Evolutionary conservation across 2,888 invertebrate genomes (phyloP).

Genomic region (Nasonia oneida): DNA sequence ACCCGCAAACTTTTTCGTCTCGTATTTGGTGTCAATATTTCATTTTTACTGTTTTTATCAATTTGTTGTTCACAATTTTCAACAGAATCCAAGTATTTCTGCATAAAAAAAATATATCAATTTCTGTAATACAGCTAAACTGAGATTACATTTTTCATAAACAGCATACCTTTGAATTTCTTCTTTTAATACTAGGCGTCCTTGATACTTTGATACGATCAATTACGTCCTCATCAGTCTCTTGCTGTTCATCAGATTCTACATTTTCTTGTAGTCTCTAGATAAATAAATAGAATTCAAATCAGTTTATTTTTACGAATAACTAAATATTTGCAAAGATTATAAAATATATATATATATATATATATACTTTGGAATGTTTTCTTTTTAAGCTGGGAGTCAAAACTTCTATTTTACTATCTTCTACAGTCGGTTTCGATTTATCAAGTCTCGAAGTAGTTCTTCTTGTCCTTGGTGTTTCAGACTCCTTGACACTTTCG

Average conservation of each 20-base stretch:
- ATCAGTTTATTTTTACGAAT: neutral
- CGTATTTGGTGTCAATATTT: slow-evolving; percentile 38
- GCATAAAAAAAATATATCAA: neutral
- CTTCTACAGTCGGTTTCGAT: neutral
- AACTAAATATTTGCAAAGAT: neutral
- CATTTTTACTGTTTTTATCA: slow-evolving; percentile 9
- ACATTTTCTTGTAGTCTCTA: slow-evolving; percentile 43
- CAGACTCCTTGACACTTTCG: neutral
- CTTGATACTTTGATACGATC: neutral
- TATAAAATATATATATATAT: neutral
- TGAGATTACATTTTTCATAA: neutral
- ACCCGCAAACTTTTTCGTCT: slow-evolving; percentile 49
- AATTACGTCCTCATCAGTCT: neutral
- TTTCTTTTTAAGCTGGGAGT: slow-evolving; percentile 14
- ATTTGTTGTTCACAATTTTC: neutral
- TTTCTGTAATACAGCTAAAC: neutral
- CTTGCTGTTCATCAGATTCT: slow-evolving; percentile 21
- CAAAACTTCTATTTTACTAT: neutral
- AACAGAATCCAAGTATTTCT: slow-evolving; percentile 29
- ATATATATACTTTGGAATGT: slow-evolving; percentile 18
- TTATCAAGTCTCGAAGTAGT: slow-evolving; percentile 15
- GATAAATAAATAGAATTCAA: neutral
- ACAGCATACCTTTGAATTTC: slow-evolving; percentile 21
- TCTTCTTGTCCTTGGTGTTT: slow-evolving; percentile 21
- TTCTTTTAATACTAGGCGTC: slow-evolving; percentile 5